Conservation (phyloP, 2,797 vertebrate species). For the Gymnothorax javanicus region DNA sequence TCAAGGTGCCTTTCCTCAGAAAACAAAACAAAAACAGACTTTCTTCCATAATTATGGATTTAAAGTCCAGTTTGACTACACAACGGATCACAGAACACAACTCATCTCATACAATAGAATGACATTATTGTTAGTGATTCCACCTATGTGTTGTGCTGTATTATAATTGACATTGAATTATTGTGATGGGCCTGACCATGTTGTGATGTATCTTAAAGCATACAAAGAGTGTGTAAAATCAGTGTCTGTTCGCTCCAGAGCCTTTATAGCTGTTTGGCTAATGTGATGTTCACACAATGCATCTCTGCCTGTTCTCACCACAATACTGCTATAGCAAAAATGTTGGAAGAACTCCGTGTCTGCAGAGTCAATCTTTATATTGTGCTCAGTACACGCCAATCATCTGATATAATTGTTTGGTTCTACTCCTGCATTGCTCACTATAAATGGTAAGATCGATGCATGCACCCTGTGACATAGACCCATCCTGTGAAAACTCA, state of each 20-base stretch:
- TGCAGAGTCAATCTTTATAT: background rate
- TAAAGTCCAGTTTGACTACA: constrained; percentile 4
- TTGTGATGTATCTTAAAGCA: constrained; percentile 16
- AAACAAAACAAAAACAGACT: background rate
- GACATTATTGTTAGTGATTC: constrained; percentile 6
- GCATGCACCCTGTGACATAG: background rate
- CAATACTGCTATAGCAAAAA: constrained; percentile 10
- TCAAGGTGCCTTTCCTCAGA: constrained; percentile 19
- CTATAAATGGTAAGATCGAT: constrained; percentile 1
- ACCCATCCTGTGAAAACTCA: background rate
- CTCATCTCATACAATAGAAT: background rate
- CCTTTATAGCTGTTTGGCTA: background rate
- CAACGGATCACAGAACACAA: background rate
- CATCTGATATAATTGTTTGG: background rate
- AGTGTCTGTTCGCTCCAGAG: background rate
- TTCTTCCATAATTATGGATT: constrained; percentile 17
- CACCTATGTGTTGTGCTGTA: background rate
- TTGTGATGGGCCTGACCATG: background rate
- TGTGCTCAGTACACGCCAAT: background rate
- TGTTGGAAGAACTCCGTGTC: background rate
- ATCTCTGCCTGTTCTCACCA: constrained; percentile 16
- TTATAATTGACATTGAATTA: constrained; percentile 18
- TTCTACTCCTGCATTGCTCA: background rate
- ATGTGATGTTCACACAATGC: constrained; percentile 2
- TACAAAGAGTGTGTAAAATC: background rate